Conservation (phyloP, 92 coral and sea anemone genomes). For the Porites rus region DNA sequence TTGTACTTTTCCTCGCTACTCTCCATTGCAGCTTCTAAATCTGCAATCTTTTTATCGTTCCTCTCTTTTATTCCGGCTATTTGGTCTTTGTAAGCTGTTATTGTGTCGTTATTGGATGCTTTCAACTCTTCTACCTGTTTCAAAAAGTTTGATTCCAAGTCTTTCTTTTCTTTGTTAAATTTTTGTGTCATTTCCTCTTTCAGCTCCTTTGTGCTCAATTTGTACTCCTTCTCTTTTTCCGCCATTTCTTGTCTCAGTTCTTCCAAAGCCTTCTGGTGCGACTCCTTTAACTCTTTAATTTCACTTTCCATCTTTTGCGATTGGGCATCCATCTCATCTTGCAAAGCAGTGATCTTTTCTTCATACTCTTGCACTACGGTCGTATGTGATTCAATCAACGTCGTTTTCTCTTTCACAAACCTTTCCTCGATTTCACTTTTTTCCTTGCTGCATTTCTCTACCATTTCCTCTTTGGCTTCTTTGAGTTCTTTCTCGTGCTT, state of each 20-base stretch:
- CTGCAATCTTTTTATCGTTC: slow-evolving; percentile 38
- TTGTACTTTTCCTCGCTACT: slow-evolving; percentile 28
- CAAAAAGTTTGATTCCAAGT: slow-evolving; percentile 22
- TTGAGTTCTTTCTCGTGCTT: slow-evolving; percentile 61
- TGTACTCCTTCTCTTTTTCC: slow-evolving; percentile 24
- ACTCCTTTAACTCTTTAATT: slow-evolving; percentile 21
- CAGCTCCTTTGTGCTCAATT: slow-evolving; percentile 23
- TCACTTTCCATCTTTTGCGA: slow-evolving; percentile 28
- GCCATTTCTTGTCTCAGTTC: slow-evolving; percentile 25
- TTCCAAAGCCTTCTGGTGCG: slow-evolving; percentile 27
- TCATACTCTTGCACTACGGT: slow-evolving; percentile 47
- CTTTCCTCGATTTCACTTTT: slow-evolving; percentile 58
- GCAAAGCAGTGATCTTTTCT: slow-evolving; percentile 29
- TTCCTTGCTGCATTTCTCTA: slow-evolving; percentile 59
- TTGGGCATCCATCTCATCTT: slow-evolving; percentile 34
- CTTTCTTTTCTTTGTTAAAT: slow-evolving; percentile 10
- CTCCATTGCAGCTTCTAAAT: slow-evolving; percentile 52
- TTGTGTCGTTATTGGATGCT: slow-evolving; percentile 3
- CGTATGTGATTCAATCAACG: slow-evolving; percentile 35
- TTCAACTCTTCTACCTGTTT: slow-evolving; percentile 31
- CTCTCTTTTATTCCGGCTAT: slow-evolving; percentile 22
- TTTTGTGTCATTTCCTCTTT: slow-evolving; percentile 28
- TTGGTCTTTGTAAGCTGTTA: slow-evolving; percentile 26
- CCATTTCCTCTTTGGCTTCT: slow-evolving; percentile 55
- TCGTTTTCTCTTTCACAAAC: slow-evolving; percentile 26